These are phyloP conservation scores for Aphaenogaster rudis DNA, from an alignment of 1,140 invertebrate species.

Conservation along the genomic window DNA sequence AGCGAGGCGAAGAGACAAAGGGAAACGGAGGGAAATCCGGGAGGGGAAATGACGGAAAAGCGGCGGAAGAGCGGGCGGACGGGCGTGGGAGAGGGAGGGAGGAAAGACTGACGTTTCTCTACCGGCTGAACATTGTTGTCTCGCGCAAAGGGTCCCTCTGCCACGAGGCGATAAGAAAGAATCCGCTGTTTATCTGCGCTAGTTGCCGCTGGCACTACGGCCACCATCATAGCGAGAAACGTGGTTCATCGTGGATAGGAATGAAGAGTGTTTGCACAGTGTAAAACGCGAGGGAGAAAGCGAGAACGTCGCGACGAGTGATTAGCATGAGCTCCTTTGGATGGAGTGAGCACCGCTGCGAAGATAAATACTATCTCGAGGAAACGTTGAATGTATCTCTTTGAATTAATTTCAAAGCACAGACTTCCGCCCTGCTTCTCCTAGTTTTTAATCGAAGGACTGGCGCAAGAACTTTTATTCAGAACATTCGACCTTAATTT, in stretches of 20 bases:
- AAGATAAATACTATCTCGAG: conserved; percentile 49
- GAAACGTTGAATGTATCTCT: conserved; percentile 43
- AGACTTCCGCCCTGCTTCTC: conserved; percentile 17
- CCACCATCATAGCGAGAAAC: neutral
- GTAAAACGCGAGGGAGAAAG: conserved; percentile 28
- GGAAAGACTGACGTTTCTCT: conserved; percentile 53
- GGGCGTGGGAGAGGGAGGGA: neutral
- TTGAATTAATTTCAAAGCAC: conserved; percentile 57
- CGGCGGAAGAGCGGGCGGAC: conserved; percentile 14
- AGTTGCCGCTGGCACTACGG: conserved; percentile 25
- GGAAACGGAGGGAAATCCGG: conserved; percentile 42
- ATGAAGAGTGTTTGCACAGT: conserved; percentile 29
- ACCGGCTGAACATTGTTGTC: conserved; percentile 67
- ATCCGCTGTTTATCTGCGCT: conserved; percentile 67
- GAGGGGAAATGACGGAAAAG: conserved; percentile 13
- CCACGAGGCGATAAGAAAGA: conserved; percentile 73
- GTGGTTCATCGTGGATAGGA: neutral
- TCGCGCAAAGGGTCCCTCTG: conserved; percentile 57
- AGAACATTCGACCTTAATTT: conserved; percentile 31
- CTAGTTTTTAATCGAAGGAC: conserved; percentile 49
- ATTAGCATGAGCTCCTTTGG: conserved; percentile 44
- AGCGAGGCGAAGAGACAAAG: conserved; percentile 46
- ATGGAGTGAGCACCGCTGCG: conserved; percentile 11
- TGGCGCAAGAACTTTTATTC: conserved; percentile 35
- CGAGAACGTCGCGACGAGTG: conserved; percentile 31